Evolutionary conservation across 2,888 invertebrate species (phyloP), one percentile per base, ranked within the genome.

Genomic region (Hypomecis atomaria): DNA sequence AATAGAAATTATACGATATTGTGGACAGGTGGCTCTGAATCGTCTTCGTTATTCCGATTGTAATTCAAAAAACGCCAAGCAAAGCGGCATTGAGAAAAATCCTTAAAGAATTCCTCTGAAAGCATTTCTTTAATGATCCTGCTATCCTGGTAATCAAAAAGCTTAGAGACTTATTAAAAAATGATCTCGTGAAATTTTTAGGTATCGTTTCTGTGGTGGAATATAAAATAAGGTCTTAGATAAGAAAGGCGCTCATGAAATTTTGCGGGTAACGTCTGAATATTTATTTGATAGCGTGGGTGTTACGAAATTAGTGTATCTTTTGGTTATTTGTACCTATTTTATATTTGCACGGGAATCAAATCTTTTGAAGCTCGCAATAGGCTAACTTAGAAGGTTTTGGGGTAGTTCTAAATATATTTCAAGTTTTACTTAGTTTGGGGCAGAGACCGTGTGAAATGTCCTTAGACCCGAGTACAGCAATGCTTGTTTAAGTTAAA

Each of bases 1-100:
- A 67, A 71, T 70, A 64, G 64, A 57, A 56, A 65, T 66, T 66
- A 71, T 68, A 48, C 59, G 54, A 62, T 62, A 67, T 67, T 67
- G 66, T 65, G 61, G 48, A 40, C 61, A 59, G 57, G 45, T 50
- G 45, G 50, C 45, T 60, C 50, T 53, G 45, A 55, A 52, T n/a
- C 43, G 48, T 65, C 64, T 65, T 65, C 65, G 66, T 68, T 63
- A 66, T 53, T 56, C 52, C 60, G 38, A 66, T 71, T 71, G 66
- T 71, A 56, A 58, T 58, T 61, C 48, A 53, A 57, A 48, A 11
- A 64, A 40, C 59, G 64, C 56, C 13, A 13, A 43, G 52, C 40
- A 47, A 47, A 53, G 45, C 13, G 23, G 49, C 23, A 37, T 43
- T 47, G 37, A 54, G 54, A 63, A 44, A 45, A 44, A 45, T 52